Evolutionary conservation across 1,140 invertebrate genomes (phyloP).

Genomic region (Ceratina calcarata): DNA sequence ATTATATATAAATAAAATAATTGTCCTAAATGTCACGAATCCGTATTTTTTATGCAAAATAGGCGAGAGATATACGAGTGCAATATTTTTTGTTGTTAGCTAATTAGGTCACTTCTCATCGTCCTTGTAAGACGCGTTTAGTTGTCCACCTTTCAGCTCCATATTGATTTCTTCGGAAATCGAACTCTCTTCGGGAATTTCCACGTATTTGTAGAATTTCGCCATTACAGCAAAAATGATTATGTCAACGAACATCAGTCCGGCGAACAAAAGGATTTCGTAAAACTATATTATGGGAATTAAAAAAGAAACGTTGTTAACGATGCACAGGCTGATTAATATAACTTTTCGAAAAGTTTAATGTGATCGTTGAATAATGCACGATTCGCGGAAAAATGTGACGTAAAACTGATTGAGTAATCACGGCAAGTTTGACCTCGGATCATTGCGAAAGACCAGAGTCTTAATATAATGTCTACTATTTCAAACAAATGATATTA

Average conservation of each 20-base stretch:
- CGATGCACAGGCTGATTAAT: neutral
- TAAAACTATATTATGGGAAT: conserved; percentile 31
- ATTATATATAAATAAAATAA: too few species aligned
- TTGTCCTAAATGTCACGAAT: neutral
- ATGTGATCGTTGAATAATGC: neutral
- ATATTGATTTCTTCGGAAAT: conserved; percentile 57
- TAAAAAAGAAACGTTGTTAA: neutral
- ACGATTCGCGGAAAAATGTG: neutral
- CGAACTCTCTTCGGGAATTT: conserved; percentile 63
- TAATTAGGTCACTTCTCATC: conserved; percentile 49
- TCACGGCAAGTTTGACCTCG: neutral
- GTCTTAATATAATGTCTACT: neutral
- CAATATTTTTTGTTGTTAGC: neutral
- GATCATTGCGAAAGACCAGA: neutral
- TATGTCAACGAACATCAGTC: conserved; percentile 91
- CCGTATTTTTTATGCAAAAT: neutral
- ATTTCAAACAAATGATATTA: too few species aligned
- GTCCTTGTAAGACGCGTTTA: conserved; percentile 54
- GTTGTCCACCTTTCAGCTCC: conserved; percentile 51
- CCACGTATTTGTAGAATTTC: conserved; percentile 85
- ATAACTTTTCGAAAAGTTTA: neutral
- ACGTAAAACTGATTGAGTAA: conserved; percentile 2
- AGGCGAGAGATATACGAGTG: neutral
- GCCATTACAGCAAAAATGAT: conserved; percentile 90
- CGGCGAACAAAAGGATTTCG: conserved; percentile 94